Conservation (phyloP, 2,113 vertebrate genomes). For the Equus quagga region DNA sequence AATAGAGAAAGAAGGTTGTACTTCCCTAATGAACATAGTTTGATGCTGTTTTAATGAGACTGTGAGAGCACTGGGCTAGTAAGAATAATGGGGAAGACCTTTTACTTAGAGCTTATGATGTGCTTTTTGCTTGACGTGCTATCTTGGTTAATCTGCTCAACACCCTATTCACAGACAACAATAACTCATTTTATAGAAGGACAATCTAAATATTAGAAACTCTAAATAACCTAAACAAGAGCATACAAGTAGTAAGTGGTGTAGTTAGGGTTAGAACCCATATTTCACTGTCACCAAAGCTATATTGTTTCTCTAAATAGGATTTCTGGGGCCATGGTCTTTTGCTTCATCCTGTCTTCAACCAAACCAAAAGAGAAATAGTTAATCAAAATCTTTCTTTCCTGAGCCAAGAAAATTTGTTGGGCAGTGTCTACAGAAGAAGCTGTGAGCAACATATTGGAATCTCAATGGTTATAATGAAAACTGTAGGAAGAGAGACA, state of each 20-base stretch:
- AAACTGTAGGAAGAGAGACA: not conserved
- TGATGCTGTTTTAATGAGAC: not conserved
- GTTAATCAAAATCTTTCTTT: not conserved
- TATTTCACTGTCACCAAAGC: not conserved
- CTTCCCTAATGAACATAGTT: not conserved
- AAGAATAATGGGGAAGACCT: not conserved
- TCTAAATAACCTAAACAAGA: not conserved
- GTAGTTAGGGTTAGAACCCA: not conserved
- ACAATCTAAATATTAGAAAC: not conserved
- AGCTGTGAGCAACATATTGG: not conserved
- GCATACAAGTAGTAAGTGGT: not conserved
- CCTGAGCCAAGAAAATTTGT: not conserved
- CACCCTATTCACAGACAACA: not conserved
- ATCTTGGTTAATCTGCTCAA: not conserved
- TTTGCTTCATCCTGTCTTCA: not conserved
- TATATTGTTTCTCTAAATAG: not conserved
- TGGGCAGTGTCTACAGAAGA: not conserved
- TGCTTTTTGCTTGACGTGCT: not conserved
- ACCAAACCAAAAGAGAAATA: not conserved
- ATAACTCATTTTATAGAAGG: not conserved
- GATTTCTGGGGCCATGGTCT: not conserved
- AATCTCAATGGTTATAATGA: slow-evolving; percentile 20
- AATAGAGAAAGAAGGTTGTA: not conserved
- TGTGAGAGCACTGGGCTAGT: not conserved
- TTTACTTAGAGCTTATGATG: not conserved